phyloP scores from a whole-genome alignment of 2,888 invertebrate genomes.

The Spatulosminthurus flaviceps region DNA sequence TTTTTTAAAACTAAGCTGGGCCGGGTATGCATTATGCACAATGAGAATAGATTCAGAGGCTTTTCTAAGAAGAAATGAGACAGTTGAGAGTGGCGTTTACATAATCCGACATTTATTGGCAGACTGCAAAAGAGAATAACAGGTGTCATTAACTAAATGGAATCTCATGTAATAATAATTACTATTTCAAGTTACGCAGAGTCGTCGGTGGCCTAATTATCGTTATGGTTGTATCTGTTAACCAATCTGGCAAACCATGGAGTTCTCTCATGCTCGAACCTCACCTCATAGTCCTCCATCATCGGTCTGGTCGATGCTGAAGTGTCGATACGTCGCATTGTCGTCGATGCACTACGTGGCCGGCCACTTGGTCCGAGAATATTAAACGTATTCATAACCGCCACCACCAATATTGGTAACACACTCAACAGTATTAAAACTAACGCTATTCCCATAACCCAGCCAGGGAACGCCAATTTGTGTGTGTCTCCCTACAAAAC shows the following conservation, averaged over 20 bases:
- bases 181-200: slow-evolving; percentile 36
- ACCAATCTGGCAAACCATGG: slow-evolving; percentile 56
- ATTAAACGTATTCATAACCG: slow-evolving; percentile 86
- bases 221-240: slow-evolving; percentile 39
- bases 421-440: slow-evolving; percentile 81
- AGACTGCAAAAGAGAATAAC: slow-evolving; percentile 57
- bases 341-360: slow-evolving; percentile 66
- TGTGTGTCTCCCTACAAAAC: slow-evolving; percentile 75
- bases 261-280: slow-evolving; percentile 56
- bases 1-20: no score
- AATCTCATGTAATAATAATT: slow-evolving; percentile 41
- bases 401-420: slow-evolving; percentile 85
- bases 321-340: slow-evolving; percentile 89
- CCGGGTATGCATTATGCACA: no score
- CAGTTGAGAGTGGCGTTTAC: no score
- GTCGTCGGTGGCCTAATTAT: slow-evolving; percentile 25
- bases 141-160: slow-evolving; percentile 20
- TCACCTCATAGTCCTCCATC: slow-evolving; percentile 90
- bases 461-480: slow-evolving; percentile 77
- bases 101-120: slow-evolving; percentile 63
- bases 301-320: slow-evolving; percentile 94
- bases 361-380: slow-evolving; percentile 73
- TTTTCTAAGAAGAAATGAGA: no score
- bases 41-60: no score
- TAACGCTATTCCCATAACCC: slow-evolving; percentile 75